phyloP scores from a whole-genome alignment of 64 coral and sea anemone species.

The Montipora sp. region DNA sequence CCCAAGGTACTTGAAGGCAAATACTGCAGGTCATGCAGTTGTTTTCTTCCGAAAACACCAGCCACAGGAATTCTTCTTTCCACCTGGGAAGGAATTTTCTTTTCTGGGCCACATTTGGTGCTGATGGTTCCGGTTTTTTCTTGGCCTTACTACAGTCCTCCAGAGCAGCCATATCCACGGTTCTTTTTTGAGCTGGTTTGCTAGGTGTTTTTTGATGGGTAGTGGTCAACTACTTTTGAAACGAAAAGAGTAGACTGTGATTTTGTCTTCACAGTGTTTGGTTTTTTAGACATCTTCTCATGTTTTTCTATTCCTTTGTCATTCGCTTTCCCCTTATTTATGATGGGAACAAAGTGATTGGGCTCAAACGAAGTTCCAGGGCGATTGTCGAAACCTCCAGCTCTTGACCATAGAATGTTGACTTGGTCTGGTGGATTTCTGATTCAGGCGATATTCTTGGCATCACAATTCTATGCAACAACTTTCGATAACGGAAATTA shows the following conservation, averaged over 20 bases:
- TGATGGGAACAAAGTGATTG: neutral
- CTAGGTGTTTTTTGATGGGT: neutral
- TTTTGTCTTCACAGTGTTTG: neutral
- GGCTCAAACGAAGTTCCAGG: neutral
- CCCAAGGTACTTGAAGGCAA: neutral
- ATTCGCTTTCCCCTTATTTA: neutral
- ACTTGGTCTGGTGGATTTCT: neutral
- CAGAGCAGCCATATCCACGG: neutral
- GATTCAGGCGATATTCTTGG: neutral
- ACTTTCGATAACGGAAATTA: neutral
- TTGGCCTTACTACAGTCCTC: neutral
- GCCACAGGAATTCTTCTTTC: neutral
- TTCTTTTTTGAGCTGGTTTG: neutral
- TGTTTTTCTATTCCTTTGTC: neutral
- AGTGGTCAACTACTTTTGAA: neutral
- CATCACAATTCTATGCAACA: constrained; percentile 9
- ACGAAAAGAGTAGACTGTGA: constrained; percentile 1
- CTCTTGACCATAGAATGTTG: constrained; percentile 20
- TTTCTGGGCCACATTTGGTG: too few species aligned
- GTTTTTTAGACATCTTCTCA: neutral
- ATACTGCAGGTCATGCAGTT: constrained; percentile 1
- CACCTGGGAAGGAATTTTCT: too few species aligned
- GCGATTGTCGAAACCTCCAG: neutral
- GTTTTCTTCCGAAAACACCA: neutral
- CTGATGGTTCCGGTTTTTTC: too few species aligned